Base-by-base conservation (phyloP, 1,140 invertebrate species). In the Orussus abietinus region DNA sequence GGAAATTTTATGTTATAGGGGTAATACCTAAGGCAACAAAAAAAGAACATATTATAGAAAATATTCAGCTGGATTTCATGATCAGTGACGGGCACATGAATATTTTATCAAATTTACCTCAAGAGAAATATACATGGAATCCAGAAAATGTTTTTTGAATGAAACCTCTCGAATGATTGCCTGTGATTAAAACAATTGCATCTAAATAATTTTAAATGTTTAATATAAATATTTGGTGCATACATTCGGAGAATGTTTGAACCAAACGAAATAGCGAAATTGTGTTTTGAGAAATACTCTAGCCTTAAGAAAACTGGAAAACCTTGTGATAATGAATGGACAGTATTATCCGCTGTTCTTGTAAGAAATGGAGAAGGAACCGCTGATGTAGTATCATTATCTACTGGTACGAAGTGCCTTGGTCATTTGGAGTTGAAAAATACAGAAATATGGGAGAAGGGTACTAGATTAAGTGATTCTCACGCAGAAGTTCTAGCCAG, bases 371-470 rank as follows among this genome's bases (percentile, higher is more conserved):
- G 49, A 33, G 40, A 35, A 26, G 41, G 61, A 12, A 53, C 54
- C 20, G 62, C 81, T 25, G 72, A 80, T 61, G 79, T 94, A 5
- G 79, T 94, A 13, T 77, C 91, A 6, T 66, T 96, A 39, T 90
- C 86, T 7, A 92, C 90, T 9, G 92, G 93, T 1, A 89, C 92
- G 3, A 96, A 95, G 75, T 96, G 92, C 72, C 78, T 96, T 45
- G 89, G 91, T 11, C 71, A 77, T 42, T 33, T 38, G 11, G 67
- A 74, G 52, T 47, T 72, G 37, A 35, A 45, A 31, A 79, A 75
- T 20, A 82, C 81, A 57, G 75, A 88, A 70, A 45, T 62, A 20
- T 82, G 79, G 42, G 48, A 71, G 11, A 63, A 63, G 30, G 92
- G 92, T 10, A 79, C 78, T 57, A 76, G 87, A 39, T 46, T 97